These are phyloP conservation scores for Mus spretus DNA, from an alignment of 2,797 vertebrate species.

Conservation along the genomic window DNA sequence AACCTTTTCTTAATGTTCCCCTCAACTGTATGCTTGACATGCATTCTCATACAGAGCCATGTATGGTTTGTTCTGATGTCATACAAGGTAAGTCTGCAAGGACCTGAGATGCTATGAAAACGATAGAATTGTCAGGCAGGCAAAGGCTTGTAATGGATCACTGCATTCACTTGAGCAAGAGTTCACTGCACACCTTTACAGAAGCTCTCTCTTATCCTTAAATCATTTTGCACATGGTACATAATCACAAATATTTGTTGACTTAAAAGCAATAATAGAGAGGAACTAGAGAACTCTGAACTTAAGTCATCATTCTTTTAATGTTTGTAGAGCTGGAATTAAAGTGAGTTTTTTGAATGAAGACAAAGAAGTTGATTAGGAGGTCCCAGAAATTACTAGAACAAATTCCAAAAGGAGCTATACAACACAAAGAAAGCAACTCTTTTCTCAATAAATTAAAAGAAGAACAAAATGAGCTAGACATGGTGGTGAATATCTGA, in stretches of 20 bases:
- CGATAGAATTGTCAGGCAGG: not conserved
- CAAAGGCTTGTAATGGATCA: not conserved
- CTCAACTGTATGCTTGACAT: not conserved
- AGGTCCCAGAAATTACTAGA: not conserved
- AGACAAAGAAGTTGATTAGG: rapidly evolving
- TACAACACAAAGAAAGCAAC: conserved; percentile 2
- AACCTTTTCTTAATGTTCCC: not conserved
- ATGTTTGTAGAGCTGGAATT: not conserved
- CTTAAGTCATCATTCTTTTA: not conserved
- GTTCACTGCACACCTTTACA: not conserved
- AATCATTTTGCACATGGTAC: not conserved
- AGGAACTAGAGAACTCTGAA: not conserved
- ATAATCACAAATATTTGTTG: not conserved
- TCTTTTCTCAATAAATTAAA: not conserved
- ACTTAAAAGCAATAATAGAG: not conserved
- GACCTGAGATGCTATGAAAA: not conserved
- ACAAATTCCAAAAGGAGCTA: not conserved
- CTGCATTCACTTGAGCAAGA: not conserved
- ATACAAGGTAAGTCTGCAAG: not conserved
- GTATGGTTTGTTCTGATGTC: not conserved
- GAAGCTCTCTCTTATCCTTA: not conserved
- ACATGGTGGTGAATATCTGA: not conserved
- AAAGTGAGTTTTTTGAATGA: not conserved
- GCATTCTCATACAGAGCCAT: not conserved
- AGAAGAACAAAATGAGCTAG: not conserved